Percentiles rank a stretch among this genome's conserved stretches.
Evolutionary conservation across 2,797 vertebrate species (phyloP).

Genomic region (Tympanoctomys barrerae): DNA sequence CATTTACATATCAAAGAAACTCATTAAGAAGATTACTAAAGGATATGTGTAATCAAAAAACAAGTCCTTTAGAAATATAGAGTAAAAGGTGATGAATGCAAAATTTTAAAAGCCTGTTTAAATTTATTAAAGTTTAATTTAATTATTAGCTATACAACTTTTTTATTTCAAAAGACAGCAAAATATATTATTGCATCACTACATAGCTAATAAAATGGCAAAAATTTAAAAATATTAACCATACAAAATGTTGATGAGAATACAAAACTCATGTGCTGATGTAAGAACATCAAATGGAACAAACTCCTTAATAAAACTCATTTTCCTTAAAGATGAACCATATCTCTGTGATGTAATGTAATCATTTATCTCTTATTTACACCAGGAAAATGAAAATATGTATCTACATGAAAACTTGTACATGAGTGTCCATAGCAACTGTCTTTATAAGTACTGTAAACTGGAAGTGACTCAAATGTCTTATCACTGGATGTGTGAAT

Average conservation of each 20-base stretch:
- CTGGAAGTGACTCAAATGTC: not conserved
- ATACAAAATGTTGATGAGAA: not conserved
- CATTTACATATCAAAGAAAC: not conserved
- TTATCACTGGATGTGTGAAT: not conserved
- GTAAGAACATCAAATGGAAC: not conserved
- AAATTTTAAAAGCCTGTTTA: not conserved
- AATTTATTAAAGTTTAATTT: not conserved
- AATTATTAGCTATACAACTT: not conserved
- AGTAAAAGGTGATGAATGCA: not conserved
- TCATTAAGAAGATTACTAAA: slow-evolving; percentile 17
- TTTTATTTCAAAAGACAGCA: slow-evolving; percentile 47
- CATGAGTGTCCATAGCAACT: not conserved
- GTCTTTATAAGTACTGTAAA: not conserved
- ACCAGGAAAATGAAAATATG: not conserved
- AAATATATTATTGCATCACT: slow-evolving; percentile 13
- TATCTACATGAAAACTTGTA: not conserved
- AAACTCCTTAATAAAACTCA: not conserved
- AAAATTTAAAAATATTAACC: not conserved
- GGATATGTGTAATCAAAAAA: not conserved
- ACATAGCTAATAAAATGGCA: not conserved
- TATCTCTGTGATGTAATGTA: not conserved
- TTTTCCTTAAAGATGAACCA: slow-evolving; percentile 19
- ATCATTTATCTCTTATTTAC: not conserved
- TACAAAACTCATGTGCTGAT: not conserved
- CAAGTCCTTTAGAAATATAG: not conserved